These are phyloP conservation scores for Caenorhabditis drosophilae DNA, from an alignment of 2,888 invertebrate species.

Conservation along the genomic window DNA sequence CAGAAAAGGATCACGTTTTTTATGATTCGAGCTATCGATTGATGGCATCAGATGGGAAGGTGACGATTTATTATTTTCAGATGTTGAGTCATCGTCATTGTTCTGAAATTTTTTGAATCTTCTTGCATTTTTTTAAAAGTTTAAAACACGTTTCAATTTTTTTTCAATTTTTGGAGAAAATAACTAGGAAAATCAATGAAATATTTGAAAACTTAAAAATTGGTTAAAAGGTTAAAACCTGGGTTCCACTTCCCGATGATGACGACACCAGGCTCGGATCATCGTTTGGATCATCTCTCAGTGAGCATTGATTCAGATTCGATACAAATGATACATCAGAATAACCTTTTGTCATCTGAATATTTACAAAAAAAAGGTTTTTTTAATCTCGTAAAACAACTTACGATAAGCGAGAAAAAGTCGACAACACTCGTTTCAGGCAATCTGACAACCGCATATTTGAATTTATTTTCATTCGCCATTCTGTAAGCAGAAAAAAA, in stretches of 20 bases:
- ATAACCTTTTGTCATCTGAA: conserved; percentile 43
- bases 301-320: conserved; percentile 30
- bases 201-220: neutral
- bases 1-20: no score
- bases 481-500: conserved; percentile 2
- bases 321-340: conserved; percentile 51
- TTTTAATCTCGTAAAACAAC: neutral
- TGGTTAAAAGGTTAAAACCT: no score
- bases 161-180: no score
- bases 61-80: conserved; percentile 30
- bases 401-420: conserved; percentile 43
- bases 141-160: no score
- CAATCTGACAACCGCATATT: conserved; percentile 46
- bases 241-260: conserved; percentile 4
- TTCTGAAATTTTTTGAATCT: neutral
- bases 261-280: conserved; percentile 22
- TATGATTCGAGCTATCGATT: no score
- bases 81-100: conserved; percentile 33
- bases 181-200: neutral
- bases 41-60: conserved; percentile 12
- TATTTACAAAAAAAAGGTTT: neutral
- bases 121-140: neutral
- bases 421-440: conserved; percentile 42
- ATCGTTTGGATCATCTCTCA: conserved; percentile 39
- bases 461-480: conserved; percentile 25